Base-by-base conservation (phyloP, 37 sponge, comb jelly and placozoan species). In the Ianthella basta region DNA sequence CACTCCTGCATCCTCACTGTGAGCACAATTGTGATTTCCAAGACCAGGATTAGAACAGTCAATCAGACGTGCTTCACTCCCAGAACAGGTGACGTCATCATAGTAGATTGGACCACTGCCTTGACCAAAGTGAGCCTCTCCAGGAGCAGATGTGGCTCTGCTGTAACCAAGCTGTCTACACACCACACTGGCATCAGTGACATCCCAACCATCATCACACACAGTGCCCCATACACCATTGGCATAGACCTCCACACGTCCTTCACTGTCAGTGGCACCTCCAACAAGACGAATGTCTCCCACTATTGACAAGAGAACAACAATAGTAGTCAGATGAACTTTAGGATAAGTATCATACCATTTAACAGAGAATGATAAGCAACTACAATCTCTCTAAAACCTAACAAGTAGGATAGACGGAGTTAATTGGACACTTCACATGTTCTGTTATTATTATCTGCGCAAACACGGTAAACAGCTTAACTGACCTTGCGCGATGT, bases 141-240 rank as follows among this genome's bases (percentile, higher is more conserved):
- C 23, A 40, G 15, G 55, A 21, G 60, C 21, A 20, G 67, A 34
- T 12, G 61, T 34, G 1, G 65, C 82, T 41, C 39, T 21, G 41
- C 18, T 20, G 30, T 41, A 75, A 19, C 53, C 53, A 33, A 84
- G 77, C 60, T 73, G 50, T 73, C 77, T 38, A 40, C 85, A 84
- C 60, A 84, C 57, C 4, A 72, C 55, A 44, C n/a, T 25, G 27
- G 74, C 85, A 41, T 56, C 59, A 25, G 29, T 84, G 5, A 84
- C 4, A 74, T 72, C 60, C 74, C 74, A 84, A 37, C 85, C 75
- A 25, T 38, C 38, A 36, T 84, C 25, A 63, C 82, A 81, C 63
- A 81, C 82, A 39, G 82, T 84, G 34, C 85, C 85, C 85, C 85
- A 84, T 30, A 12, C 53, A 5, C 25, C 41, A 50, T 84, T 75